Conservation (phyloP, 2,888 invertebrate genomes). For the Rhodophaea formosa region DNA sequence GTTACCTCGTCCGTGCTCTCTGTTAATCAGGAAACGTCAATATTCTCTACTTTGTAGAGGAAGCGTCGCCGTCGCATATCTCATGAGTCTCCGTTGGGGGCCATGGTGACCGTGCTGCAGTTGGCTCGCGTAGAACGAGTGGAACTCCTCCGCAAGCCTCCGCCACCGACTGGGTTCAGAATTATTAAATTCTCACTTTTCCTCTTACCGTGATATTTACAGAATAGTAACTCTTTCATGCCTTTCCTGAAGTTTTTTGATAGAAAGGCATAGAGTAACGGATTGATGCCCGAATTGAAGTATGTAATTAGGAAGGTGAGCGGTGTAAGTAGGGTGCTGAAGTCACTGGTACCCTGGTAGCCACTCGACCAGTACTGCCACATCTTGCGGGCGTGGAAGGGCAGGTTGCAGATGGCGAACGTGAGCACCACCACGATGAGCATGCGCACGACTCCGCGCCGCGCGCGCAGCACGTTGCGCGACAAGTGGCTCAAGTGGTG, state of each 20-base stretch:
- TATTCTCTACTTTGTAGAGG: constrained; percentile 66
- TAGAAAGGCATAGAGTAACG: constrained; percentile 93
- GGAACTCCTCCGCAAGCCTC: constrained; percentile 67
- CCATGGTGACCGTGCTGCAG: constrained; percentile 78
- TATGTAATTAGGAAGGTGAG: constrained; percentile 93
- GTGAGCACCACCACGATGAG: constrained; percentile 93
- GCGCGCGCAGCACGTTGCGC: constrained; percentile 88
- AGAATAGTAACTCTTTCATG: constrained; percentile 89
- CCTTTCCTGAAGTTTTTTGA: constrained; percentile 91
- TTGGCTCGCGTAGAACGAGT: constrained; percentile 78
- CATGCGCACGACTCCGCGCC: constrained; percentile 93
- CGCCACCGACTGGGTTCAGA: constrained; percentile 68
- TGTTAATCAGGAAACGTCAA: constrained; percentile 77
- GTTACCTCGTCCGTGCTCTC: constrained; percentile 75
- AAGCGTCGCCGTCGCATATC: constrained; percentile 65
- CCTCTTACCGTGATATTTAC: constrained; percentile 68
- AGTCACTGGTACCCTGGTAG: constrained; percentile 86
- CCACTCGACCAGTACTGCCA: constrained; percentile 91
- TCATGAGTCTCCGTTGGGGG: constrained; percentile 77
- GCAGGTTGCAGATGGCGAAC: constrained; percentile 94
- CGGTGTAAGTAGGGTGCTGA: constrained; percentile 90
- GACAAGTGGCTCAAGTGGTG: constrained; percentile 87
- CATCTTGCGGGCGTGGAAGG: constrained; percentile 93
- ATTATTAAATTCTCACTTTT: constrained; percentile 70
- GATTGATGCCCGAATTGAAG: constrained; percentile 95